Conservation (phyloP, 2,797 vertebrate species). For the Aeoliscus strigatus region DNA sequence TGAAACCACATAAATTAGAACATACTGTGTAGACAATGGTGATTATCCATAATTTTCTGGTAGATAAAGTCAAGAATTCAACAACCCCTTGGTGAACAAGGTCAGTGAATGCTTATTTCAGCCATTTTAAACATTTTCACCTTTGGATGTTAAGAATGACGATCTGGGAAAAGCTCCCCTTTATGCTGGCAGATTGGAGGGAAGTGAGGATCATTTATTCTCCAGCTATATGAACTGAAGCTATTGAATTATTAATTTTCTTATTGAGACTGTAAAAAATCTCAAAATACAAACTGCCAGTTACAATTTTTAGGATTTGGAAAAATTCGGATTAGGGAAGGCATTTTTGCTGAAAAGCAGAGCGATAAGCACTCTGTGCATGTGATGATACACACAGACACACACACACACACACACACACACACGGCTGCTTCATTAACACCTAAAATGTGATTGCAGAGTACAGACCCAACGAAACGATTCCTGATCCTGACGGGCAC, state of each 20-base stretch:
- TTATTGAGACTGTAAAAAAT: slow-evolving; percentile 4
- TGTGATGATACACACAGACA: slow-evolving; percentile 10
- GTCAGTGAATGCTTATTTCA: too few species aligned
- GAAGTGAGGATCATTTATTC: too few species aligned
- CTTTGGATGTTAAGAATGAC: too few species aligned
- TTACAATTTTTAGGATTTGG: too few species aligned
- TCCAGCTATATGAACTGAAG: too few species aligned
- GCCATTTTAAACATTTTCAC: too few species aligned
- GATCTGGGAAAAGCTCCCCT: too few species aligned
- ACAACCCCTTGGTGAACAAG: too few species aligned
- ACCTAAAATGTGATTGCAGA: slow-evolving; percentile 39
- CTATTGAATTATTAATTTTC: slow-evolving; percentile 3
- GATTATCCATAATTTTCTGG: too few species aligned
- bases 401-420: slow-evolving; percentile 24
- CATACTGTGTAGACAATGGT: background rate
- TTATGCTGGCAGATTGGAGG: too few species aligned
- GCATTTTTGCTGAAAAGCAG: slow-evolving; percentile 16
- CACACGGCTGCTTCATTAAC: slow-evolving; percentile 48
- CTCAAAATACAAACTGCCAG: slow-evolving; percentile 10
- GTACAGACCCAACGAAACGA: slow-evolving; percentile 42
- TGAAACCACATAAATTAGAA: background rate
- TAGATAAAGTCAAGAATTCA: too few species aligned
- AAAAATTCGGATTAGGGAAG: slow-evolving; percentile 12
- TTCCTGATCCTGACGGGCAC: slow-evolving; percentile 68
- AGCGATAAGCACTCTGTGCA: slow-evolving; percentile 2